Evolutionary conservation across 2,888 invertebrate genomes (phyloP), one percentile per base, ranked within the genome.

Genomic region (Drosophila eohydei): DNA sequence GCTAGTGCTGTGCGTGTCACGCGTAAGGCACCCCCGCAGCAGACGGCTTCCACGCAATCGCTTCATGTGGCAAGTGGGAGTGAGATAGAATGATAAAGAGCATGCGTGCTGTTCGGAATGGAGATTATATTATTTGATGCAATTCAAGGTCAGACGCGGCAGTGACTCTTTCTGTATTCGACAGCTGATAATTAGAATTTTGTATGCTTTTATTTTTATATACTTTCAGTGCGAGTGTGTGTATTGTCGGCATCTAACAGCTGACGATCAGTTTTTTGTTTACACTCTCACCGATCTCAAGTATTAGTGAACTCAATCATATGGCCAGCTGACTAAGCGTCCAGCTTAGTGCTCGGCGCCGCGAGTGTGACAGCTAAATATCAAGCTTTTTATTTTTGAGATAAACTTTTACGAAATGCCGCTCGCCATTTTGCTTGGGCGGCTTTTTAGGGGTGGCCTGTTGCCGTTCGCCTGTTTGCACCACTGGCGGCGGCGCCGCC

Each of bases 361-460:
- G 32, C 3, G 32, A 36, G 4, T 14, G 26, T 34, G 38, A 32
- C 51, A 44, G 44, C 44, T 38, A 46, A 56, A 34, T 62, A 26
- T 8, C 30, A 56, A 80, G 74, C 81, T 79, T 71, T 71, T 41
- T 34, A 41, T 28, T 54, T 54, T 44, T 36, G 50, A 70, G 52
- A 68, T 73, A 73, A 71, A 78, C 61, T 61, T 80, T 75, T 50
- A 36, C 36, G 51, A 57, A 4, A 11, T 77, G n/a, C 11, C 52
- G 41, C 61, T 62, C 50, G 57, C n/a, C 52, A 4, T 52, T 16
- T 34, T 52, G 44, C 48, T 60, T 66, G 57, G 62, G 36, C 55
- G 56, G 66, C 44, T 55, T 71, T 73, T 85, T 88, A 84, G 78
- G 87, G 89, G 82, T 87, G 80, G 89, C 81, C 81, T 74, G 71